Evolutionary conservation across 37 sponge, comb jelly and placozoan species (phyloP).

Genomic region (Diacarnus erythraeanus): DNA sequence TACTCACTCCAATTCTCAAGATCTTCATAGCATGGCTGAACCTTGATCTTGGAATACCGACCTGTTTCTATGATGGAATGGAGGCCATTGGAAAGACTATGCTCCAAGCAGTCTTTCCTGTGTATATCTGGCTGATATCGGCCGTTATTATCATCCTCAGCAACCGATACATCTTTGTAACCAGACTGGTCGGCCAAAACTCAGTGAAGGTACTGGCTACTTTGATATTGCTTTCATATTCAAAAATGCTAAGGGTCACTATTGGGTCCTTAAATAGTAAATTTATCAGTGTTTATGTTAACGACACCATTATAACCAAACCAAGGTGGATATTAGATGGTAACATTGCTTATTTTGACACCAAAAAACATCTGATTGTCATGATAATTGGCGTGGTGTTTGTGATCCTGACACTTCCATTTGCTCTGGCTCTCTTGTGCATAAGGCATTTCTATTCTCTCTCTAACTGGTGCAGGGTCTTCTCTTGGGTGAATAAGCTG

Average conservation of each 20-base stretch:
- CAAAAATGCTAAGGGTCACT: constrained; percentile 10
- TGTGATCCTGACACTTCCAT: neutral
- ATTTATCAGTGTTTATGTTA: neutral
- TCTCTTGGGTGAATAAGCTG: constrained; percentile 1
- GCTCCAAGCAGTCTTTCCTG: constrained; percentile 18
- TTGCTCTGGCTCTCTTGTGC: constrained; percentile 1
- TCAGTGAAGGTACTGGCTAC: constrained; percentile 22
- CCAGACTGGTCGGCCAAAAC: constrained; percentile 4
- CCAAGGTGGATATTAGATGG: constrained; percentile 16
- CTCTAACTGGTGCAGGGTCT: neutral
- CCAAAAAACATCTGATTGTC: neutral
- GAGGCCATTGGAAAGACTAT: constrained; percentile 9
- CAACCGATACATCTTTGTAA: neutral
- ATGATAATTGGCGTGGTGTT: neutral
- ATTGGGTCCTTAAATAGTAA: neutral
- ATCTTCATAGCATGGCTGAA: constrained; percentile 40
- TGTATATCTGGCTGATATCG: constrained; percentile 29
- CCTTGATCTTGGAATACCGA: constrained; percentile 21
- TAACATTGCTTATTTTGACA: constrained; percentile 1
- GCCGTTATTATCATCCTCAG: constrained; percentile 10
- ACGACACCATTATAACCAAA: neutral
- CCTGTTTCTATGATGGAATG: constrained; percentile 52
- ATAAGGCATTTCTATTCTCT: neutral
- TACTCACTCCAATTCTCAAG: neutral
- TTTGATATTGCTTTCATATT: constrained; percentile 20